Conservation (phyloP, 2,888 invertebrate species). For the Ametastegia equiseti region DNA sequence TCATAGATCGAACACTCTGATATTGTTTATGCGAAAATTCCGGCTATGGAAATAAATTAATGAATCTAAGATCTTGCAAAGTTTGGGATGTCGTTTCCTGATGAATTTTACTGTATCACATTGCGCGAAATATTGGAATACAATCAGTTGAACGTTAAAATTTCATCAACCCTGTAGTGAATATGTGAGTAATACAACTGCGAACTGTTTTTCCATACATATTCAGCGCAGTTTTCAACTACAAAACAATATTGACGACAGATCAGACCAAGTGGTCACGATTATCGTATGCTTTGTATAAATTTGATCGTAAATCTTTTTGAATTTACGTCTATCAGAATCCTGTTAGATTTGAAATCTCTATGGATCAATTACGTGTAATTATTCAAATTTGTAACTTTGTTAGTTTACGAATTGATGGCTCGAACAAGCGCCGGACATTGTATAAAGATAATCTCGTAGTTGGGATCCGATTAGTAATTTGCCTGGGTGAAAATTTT, state of each 20-base stretch:
- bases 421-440: neutral
- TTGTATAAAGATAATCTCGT: neutral
- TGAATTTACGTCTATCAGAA: too few species aligned
- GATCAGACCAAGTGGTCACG: neutral
- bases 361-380: neutral
- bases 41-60: neutral
- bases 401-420: neutral
- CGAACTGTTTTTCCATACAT: neutral
- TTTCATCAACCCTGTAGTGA: neutral
- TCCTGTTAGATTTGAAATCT: conserved; percentile 20
- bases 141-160: conserved; percentile 1
- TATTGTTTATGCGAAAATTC: neutral
- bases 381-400: neutral
- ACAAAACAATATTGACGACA: neutral
- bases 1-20: neutral
- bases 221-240: neutral
- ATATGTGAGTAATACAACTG: neutral
- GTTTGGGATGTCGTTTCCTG: neutral
- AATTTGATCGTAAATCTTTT: too few species aligned
- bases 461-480: neutral
- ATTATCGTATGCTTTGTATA: conserved; percentile 5
- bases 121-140: neutral
- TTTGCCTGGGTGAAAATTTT: neutral
- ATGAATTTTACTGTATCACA: conserved; percentile 1
- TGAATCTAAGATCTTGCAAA: neutral